These are phyloP conservation scores for Tachuris rubrigastra DNA, from an alignment of 2,113 vertebrate genomes.

Conservation along the genomic window DNA sequence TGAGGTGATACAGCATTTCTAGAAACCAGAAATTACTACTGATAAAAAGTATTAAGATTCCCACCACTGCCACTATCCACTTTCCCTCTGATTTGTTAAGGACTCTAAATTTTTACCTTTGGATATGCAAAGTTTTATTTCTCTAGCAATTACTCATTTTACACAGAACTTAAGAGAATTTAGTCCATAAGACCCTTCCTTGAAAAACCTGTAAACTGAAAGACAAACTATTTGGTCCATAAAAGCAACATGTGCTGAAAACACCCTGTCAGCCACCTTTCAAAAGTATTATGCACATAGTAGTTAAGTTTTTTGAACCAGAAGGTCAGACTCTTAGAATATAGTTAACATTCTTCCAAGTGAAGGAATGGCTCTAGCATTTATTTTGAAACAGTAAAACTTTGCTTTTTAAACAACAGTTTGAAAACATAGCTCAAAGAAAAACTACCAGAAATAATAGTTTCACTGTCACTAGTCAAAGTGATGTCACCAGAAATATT, in stretches of 20 bases:
- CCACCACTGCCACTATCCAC: not conserved
- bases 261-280: not conserved
- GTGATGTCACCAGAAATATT: not conserved
- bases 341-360: not conserved
- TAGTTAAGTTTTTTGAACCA: not conserved
- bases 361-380: not conserved
- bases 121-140: not conserved
- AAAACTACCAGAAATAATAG: not conserved
- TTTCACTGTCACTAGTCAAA: not conserved
- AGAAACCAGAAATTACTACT: not conserved
- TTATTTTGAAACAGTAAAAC: not conserved
- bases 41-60: not conserved
- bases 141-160: not conserved
- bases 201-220: not conserved
- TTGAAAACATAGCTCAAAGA: not conserved
- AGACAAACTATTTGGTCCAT: not conserved
- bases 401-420: not conserved
- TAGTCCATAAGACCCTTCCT: not conserved
- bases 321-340: not conserved
- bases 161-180: not conserved
- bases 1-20: not conserved
- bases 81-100: not conserved
- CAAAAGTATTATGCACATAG: not conserved
- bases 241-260: not conserved
- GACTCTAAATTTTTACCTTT: not conserved